phyloP scores from a whole-genome alignment of 2,113 vertebrate genomes.

The Cebus imitator region DNA sequence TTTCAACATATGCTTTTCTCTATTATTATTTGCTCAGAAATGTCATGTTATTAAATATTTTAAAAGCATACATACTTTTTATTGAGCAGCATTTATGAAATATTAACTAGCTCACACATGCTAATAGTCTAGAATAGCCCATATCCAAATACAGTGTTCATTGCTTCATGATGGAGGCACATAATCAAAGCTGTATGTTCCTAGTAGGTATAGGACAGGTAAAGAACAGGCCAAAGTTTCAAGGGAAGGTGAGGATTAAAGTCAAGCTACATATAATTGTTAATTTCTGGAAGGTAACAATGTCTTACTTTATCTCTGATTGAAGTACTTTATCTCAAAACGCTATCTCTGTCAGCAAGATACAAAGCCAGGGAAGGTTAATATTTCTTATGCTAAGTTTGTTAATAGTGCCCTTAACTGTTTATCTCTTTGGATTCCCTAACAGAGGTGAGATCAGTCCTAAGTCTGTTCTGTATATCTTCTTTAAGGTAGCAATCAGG shows the following conservation, averaged over 20 bases:
- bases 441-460: neutral
- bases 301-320: neutral
- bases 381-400: neutral
- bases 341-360: neutral
- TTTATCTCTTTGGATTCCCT: neutral
- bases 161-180: neutral
- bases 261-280: neutral
- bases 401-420: neutral
- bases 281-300: neutral
- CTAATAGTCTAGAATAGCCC: neutral
- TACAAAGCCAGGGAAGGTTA: neutral
- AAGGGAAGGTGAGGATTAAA: neutral
- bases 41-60: neutral
- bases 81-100: neutral
- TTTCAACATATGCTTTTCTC: neutral
- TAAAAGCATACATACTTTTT: neutral
- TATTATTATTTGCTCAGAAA: neutral
- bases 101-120: neutral
- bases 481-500: neutral
- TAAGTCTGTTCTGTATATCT: neutral
- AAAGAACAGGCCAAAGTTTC: neutral
- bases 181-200: neutral
- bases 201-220: neutral
- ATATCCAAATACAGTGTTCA: neutral
- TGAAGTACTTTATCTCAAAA: neutral